A percentile compares a stretch with the other conserved stretches of the same genome.
phyloP scores from a whole-genome alignment of 2,797 vertebrate genomes.

The Cyclopterus lumpus region DNA sequence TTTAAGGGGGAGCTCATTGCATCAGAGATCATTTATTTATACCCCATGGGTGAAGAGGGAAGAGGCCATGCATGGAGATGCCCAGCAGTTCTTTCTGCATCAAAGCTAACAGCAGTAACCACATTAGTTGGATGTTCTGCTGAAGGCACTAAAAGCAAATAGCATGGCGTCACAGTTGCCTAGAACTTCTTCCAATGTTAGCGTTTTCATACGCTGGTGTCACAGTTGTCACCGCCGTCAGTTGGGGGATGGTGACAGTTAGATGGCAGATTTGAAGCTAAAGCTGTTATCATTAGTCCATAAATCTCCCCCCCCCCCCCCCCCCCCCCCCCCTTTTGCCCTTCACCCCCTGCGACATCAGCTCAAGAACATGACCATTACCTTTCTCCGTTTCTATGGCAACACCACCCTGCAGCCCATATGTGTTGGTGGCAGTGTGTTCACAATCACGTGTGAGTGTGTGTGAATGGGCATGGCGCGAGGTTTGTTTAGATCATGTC shows the following conservation, averaged over 20 bases:
- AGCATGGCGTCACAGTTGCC: conserved; percentile 3
- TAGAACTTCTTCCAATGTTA: conserved; percentile 30
- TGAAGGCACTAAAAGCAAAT: conserved; percentile 37
- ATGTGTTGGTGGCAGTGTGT: conserved; percentile 57
- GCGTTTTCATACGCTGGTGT: neutral
- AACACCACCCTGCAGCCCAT: conserved; percentile 81
- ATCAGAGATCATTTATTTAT: conserved; percentile 76
- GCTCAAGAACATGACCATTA: conserved; percentile 83
- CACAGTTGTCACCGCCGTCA: neutral
- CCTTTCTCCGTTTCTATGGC: conserved; percentile 84
- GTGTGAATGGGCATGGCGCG: conserved; percentile 9
- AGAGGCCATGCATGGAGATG: conserved; percentile 24
- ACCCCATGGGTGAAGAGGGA: conserved; percentile 29
- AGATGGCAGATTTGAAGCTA: conserved; percentile 50
- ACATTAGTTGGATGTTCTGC: conserved; percentile 38
- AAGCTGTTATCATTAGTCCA: conserved; percentile 61
- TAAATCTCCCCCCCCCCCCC: conserved; percentile 30
- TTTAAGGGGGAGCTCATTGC: conserved; percentile 53
- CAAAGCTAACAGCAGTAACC: conserved; percentile 41
- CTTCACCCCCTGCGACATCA: conserved; percentile 77
- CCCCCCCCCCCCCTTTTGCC: conserved; percentile 38
- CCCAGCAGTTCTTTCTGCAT: conserved; percentile 35
- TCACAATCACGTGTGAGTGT: conserved; percentile 24
- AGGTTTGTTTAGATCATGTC: conserved; percentile 61
- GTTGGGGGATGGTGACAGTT: conserved; percentile 14